These are phyloP conservation scores for Artibeus lituratus DNA, from an alignment of 2,797 vertebrate species.

Conservation along the genomic window DNA sequence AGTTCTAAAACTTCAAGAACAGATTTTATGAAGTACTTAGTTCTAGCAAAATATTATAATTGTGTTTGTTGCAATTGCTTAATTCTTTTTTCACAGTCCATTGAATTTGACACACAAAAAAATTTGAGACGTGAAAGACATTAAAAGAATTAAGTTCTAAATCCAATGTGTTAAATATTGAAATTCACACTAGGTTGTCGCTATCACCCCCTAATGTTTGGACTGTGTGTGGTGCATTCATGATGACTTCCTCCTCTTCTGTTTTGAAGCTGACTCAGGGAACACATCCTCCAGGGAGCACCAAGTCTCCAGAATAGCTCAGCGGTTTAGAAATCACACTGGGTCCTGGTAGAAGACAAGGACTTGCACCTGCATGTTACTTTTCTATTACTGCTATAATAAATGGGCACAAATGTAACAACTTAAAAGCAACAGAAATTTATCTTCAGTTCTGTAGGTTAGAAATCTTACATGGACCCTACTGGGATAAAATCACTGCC, in stretches of 20 bases:
- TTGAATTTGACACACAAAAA: background rate
- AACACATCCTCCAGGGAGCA: background rate
- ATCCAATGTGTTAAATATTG: background rate
- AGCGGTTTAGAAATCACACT: background rate
- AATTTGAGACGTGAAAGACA: background rate
- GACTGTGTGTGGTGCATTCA: background rate
- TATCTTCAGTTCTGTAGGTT: background rate
- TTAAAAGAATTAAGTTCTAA: background rate
- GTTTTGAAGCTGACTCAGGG: background rate
- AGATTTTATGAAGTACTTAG: background rate
- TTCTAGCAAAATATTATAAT: background rate
- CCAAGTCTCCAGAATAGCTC: background rate
- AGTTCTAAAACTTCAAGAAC: background rate
- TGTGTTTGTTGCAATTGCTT: background rate
- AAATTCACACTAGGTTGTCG: background rate
- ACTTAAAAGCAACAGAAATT: background rate
- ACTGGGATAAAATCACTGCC: background rate
- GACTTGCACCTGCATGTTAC: background rate
- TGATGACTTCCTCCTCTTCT: background rate
- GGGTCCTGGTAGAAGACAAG: background rate
- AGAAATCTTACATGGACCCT: background rate
- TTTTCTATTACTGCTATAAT: background rate
- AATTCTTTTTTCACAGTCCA: background rate
- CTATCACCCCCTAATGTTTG: background rate
- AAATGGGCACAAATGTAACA: background rate